Conservation (phyloP, 2,113 vertebrate genomes). For the Falco punctatus region DNA sequence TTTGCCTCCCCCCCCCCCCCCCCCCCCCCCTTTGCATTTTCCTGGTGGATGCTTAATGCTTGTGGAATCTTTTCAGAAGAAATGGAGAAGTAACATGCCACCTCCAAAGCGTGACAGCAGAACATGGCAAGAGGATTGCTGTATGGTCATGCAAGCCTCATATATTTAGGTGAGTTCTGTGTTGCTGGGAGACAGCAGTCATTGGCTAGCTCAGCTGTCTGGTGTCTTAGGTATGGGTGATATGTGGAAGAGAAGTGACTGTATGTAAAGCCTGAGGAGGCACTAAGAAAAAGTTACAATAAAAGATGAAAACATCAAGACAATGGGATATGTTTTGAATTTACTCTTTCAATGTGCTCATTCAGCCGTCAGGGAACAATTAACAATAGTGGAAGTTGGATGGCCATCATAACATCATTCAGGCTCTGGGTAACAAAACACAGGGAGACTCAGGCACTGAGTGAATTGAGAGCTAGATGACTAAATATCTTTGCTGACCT, state of each 20-base stretch:
- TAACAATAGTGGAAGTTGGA: not conserved
- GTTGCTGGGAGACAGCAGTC: not conserved
- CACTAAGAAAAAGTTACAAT: not conserved
- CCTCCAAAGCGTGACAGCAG: not conserved
- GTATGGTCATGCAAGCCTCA: not conserved
- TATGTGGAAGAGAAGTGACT: not conserved
- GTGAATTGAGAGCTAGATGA: not conserved
- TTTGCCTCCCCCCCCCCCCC: not conserved
- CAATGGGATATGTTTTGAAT: not conserved
- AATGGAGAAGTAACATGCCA: not conserved
- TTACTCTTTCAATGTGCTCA: not conserved
- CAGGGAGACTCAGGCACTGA: not conserved
- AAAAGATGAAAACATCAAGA: not conserved
- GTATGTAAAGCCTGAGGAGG: not conserved
- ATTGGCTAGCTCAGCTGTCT: not conserved
- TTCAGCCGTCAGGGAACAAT: not conserved
- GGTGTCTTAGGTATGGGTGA: not conserved
- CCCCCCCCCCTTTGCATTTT: not conserved
- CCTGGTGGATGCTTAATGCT: not conserved
- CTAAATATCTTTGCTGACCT: not conserved
- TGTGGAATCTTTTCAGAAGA: slow-evolving; percentile 16
- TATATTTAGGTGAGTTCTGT: not conserved
- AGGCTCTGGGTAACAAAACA: not conserved
- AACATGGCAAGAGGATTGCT: not conserved
- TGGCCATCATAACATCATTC: not conserved